Evolutionary conservation across 2,797 vertebrate species (phyloP), one percentile per base, ranked within the genome.

Genomic region (Bradypodion ventrale): DNA sequence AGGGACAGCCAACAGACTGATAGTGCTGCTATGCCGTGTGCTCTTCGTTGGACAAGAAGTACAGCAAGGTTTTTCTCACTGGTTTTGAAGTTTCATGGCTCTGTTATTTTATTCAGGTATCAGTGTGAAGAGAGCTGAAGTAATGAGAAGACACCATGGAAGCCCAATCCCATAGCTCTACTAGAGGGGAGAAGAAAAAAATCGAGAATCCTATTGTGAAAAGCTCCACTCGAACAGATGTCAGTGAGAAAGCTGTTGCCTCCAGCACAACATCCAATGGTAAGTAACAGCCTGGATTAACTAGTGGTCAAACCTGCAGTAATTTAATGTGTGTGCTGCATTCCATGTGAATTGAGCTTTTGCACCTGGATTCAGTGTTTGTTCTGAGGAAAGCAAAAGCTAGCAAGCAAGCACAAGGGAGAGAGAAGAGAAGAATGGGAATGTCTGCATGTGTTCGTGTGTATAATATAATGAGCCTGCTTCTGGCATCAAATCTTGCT

Each of bases 191-290:
- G 96, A 99, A 99, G 97, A 99, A 98, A 94, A 99, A 98, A 96
- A 97, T 97, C 91, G 98, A 98, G 95, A 98, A 98, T 97, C 97
- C 97, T 93, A 97, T 98, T 52, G 97, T 97, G 89, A 99, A 98
- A 93, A 97, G 97, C 92, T 95, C 97, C 78, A 93, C 95, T 70
- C 97, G 98, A 90, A 94, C 97, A 95, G 98, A 99, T 94, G 97
- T 99, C 96, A 99, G 98, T 68, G 98, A 99, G 96, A 99, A 99
- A 96, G 98, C 98, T 0, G 98, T 98, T 93, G 98, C 98, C 94
- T 99, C 98, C 92, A 99, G 98, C 96, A 99, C 98, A 93, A 99
- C 98, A 87, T 99, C 98, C 91, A 99, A 99, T 87, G 98, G 98
- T 99, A 96, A 93, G 95, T 89, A 83, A 91, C 92, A 93, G 78